Evolutionary conservation across 1,140 invertebrate species (phyloP), one percentile per base, ranked within the genome.

Genomic region (Hesperophylax magnus): DNA sequence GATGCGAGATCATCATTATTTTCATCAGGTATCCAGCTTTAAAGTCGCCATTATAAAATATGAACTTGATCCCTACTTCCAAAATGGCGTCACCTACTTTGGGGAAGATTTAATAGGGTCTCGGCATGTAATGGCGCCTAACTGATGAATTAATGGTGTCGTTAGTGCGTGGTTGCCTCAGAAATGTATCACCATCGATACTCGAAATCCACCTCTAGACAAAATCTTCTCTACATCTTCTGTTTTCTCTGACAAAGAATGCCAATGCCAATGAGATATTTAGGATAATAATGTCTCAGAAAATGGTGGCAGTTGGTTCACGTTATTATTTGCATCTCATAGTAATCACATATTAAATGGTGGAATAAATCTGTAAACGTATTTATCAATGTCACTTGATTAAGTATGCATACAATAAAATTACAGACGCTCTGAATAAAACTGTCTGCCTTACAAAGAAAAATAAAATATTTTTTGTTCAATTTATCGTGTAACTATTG

Each of bases 51-150:
- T 47, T 47, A 47, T 47, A 47, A 67, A 67, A 67, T 67, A 31
- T 67, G 63, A 67, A 22, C 63, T 31, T 31, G 22, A 67, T 67
- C 63, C n/a, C 9, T 60, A 61, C n/a, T n/a, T 31, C 3, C 27
- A 67, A 67, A 18, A 67, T 67, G 63, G 63, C 63, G 63, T 67
- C 63, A 15, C 24, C 22, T 67, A 14, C 63, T 27, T 31, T 18
- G 7, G 27, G 63, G 63, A 67, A 67, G 63, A 67, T 67, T 67
- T 67, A 27, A 67, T 67, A 67, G 63, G 63, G 63, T 67, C 22
- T 67, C 31, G 22, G 63, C 63, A 34, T 22, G 22, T 67, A 67
- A 67, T 67, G 27, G 63, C 22, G 24, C 63, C 63, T 67, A 67
- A 67, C 63, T 67, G 63, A 67, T 67, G 63, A 67, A 67, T 67